Evolutionary conservation across 2,113 vertebrate species (phyloP).

Genomic region (Pteruthius melanotis): DNA sequence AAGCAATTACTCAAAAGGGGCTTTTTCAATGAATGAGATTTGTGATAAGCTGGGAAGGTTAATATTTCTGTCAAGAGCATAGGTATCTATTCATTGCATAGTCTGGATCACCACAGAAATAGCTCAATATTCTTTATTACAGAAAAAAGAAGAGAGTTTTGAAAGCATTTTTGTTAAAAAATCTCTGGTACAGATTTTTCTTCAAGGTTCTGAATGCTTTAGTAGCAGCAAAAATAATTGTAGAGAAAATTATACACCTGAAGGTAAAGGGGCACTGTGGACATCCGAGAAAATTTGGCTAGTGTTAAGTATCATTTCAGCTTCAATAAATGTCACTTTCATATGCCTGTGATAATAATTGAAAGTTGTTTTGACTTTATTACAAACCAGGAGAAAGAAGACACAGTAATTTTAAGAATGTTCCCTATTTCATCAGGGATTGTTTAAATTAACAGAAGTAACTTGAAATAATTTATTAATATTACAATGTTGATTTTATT

Average conservation of each 20-base stretch:
- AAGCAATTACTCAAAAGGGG: neutral
- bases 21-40: neutral
- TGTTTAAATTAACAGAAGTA: neutral
- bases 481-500: neutral
- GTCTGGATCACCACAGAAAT: neutral
- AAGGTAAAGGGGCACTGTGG: neutral
- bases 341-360: neutral
- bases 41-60: neutral
- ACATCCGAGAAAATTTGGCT: neutral
- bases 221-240: no score
- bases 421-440: neutral
- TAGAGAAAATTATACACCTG: neutral
- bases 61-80: neutral
- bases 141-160: neutral
- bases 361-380: neutral
- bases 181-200: neutral
- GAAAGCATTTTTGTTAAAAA: neutral
- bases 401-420: rapidly evolving
- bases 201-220: neutral
- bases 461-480: neutral
- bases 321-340: neutral
- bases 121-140: neutral
- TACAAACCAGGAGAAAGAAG: neutral
- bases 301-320: neutral
- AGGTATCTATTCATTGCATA: neutral